Evolutionary conservation across 2,113 vertebrate genomes (phyloP).

Genomic region (Mirounga angustirostris): DNA sequence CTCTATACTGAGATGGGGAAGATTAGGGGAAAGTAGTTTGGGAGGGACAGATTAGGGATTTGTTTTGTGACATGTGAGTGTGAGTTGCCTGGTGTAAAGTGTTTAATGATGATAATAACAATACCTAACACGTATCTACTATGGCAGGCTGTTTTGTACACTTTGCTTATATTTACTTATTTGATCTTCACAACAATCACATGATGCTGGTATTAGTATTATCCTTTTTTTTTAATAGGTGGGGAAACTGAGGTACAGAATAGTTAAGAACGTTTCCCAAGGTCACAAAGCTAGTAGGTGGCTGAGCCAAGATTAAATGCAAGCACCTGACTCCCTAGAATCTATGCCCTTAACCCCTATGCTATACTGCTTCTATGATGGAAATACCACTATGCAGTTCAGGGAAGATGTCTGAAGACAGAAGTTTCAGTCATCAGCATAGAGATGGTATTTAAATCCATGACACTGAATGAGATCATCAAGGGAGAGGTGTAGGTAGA

Average conservation of each 20-base stretch:
- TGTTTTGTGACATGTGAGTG: not conserved
- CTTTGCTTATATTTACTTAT: constrained; percentile 46
- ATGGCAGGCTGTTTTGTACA: not conserved
- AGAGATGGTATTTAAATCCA: constrained; percentile 11
- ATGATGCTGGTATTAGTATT: not conserved
- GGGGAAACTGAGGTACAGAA: not conserved
- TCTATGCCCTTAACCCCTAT: not conserved
- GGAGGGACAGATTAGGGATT: not conserved
- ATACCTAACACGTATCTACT: not conserved
- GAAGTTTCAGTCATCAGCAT: constrained; percentile 31
- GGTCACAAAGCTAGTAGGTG: constrained; percentile 1
- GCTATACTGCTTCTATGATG: not conserved
- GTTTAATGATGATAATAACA: not conserved
- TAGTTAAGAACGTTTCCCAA: not conserved
- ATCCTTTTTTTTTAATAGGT: not conserved
- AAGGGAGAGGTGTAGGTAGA: not conserved
- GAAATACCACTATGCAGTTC: constrained; percentile 3
- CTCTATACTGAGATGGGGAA: not conserved
- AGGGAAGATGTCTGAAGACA: not conserved
- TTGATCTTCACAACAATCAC: constrained; percentile 33
- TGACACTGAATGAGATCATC: not conserved
- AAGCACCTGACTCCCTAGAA: not conserved
- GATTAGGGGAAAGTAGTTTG: not conserved
- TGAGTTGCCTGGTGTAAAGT: not conserved
- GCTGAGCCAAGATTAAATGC: constrained; percentile 26